phyloP scores from a whole-genome alignment of 2,888 invertebrate species.

The Tortricodes alternella region DNA sequence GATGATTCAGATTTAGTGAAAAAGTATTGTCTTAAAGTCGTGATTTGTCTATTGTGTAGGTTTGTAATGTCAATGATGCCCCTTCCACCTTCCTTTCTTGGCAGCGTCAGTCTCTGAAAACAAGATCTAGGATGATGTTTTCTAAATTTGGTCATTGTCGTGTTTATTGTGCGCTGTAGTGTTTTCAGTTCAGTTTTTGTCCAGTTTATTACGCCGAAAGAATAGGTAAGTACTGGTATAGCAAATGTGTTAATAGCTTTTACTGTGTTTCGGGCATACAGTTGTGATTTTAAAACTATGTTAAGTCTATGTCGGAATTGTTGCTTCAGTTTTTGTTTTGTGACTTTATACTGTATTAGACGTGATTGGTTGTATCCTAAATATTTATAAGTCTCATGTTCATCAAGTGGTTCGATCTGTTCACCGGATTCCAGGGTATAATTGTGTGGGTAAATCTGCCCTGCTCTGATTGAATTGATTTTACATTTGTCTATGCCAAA shows the following conservation, averaged over 20 bases:
- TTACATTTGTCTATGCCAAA: conserved; percentile 25
- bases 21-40: conserved; percentile 31
- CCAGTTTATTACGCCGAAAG: conserved; percentile 37
- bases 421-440: conserved; percentile 1
- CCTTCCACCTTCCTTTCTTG: conserved; percentile 32
- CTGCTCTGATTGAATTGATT: neutral
- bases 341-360: conserved; percentile 29
- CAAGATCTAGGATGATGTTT: conserved; percentile 37
- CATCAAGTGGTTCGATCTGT: conserved; percentile 5
- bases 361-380: conserved; percentile 29
- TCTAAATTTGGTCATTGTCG: conserved; percentile 27
- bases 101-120: conserved; percentile 32
- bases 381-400: conserved; percentile 32
- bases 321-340: conserved; percentile 17
- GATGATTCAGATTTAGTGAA: conserved; percentile 7
- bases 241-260: conserved; percentile 36
- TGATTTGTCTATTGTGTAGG: conserved; percentile 34
- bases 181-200: conserved; percentile 30
- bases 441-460: neutral
- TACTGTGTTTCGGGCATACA: conserved; percentile 31
- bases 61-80: conserved; percentile 35
- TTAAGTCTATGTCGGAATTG: conserved; percentile 29
- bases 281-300: conserved; percentile 21
- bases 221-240: conserved; percentile 37
- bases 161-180: conserved; percentile 32